Evolutionary conservation across 1,140 invertebrate species (phyloP).

Genomic region (Amyelois transitella): DNA sequence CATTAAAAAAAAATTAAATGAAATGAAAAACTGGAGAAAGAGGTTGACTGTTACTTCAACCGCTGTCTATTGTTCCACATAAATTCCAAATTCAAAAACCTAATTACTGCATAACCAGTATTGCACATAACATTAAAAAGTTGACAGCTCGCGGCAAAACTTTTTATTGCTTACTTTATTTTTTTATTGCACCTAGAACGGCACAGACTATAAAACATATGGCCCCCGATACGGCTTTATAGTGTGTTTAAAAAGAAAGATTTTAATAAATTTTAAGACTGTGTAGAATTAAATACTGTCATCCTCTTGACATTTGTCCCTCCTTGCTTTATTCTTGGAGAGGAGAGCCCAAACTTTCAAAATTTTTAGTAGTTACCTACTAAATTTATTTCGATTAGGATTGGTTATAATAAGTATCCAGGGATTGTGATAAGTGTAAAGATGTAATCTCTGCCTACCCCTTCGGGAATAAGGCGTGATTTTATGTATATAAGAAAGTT

Average conservation of each 20-base stretch:
- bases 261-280: neutral
- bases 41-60: neutral
- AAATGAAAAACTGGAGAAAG: no score
- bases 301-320: no score
- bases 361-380: no score
- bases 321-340: no score
- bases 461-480: no score
- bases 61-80: neutral
- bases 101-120: neutral
- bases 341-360: no score
- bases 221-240: neutral
- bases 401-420: no score
- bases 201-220: conserved; percentile 2
- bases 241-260: neutral
- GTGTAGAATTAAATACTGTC: no score
- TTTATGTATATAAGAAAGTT: no score
- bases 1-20: neutral
- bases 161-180: conserved; percentile 4
- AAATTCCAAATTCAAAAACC: neutral
- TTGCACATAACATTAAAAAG: neutral
- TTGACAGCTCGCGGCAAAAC: conserved; percentile 1
- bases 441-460: no score
- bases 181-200: conserved; percentile 4
- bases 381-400: no score
- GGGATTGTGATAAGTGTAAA: no score